Evolutionary conservation across 2,888 invertebrate genomes (phyloP).

Genomic region (Eucera pruinosa): DNA sequence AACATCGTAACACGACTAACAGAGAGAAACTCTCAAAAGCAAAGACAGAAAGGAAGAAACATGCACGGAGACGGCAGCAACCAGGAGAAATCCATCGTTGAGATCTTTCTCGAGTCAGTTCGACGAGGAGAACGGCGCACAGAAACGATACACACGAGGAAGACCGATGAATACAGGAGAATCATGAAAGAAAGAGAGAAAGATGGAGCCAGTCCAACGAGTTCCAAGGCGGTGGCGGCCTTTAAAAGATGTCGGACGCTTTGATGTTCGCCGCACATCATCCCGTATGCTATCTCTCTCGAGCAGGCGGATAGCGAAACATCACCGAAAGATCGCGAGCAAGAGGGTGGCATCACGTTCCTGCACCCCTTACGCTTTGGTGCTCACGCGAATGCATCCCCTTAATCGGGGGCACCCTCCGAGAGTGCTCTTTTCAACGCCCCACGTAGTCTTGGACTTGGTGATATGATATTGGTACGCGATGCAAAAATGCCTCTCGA

Average conservation of each 20-base stretch:
- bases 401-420: conserved; percentile 33
- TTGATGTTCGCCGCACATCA: conserved; percentile 77
- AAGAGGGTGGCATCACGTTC: conserved; percentile 60
- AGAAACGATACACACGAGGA: conserved; percentile 40
- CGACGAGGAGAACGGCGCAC: conserved; percentile 28
- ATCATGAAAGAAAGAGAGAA: conserved; percentile 33
- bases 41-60: neutral
- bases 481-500: conserved; percentile 69
- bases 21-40: neutral
- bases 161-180: conserved; percentile 10
- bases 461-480: too few relatives aligned
- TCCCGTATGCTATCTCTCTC: conserved; percentile 69
- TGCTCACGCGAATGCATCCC: conserved; percentile 48
- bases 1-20: conserved; percentile 1
- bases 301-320: conserved; percentile 58
- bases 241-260: conserved; percentile 75
- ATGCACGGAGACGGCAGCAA: neutral
- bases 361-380: conserved; percentile 54
- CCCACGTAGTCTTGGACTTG: neutral
- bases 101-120: conserved; percentile 32
- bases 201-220: conserved; percentile 39
- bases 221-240: conserved; percentile 65
- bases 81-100: conserved; percentile 43
- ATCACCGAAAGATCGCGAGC: conserved; percentile 44
- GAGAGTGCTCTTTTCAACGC: conserved; percentile 35